Evolutionary conservation across 2,113 vertebrate genomes (phyloP).

Genomic region (Amphiprion percula): DNA sequence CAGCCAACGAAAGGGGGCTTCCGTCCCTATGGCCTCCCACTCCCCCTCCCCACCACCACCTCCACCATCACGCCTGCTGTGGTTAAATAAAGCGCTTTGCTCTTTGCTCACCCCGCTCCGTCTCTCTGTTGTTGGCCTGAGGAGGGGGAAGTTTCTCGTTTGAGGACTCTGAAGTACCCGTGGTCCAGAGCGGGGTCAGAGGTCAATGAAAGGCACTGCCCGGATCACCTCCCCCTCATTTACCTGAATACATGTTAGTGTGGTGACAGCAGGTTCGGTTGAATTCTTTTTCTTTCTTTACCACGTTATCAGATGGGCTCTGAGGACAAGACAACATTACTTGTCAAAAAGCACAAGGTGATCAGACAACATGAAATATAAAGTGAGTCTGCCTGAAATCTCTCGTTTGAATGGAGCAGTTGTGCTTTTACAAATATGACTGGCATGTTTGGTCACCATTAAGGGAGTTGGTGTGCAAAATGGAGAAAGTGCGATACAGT

Average conservation of each 20-base stretch:
- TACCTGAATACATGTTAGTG: slow-evolving; percentile 1
- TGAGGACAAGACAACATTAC: no score
- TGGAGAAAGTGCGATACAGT: no score
- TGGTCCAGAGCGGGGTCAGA: slow-evolving; percentile 51
- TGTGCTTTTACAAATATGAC: no score
- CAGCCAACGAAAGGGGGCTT: slow-evolving; percentile 35
- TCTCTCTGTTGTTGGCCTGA: slow-evolving; percentile 52
- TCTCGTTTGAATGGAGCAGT: no score
- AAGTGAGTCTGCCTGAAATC: no score
- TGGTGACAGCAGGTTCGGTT: neutral
- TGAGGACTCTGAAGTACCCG: slow-evolving; percentile 36
- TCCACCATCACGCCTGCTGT: slow-evolving; percentile 30
- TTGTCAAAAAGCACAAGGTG: no score
- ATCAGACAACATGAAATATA: no score
- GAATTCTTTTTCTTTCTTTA: no score
- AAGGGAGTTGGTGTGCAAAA: no score
- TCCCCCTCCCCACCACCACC: neutral
- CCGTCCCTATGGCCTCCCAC: neutral
- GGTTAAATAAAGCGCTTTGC: slow-evolving; percentile 77
- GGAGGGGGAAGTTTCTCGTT: slow-evolving; percentile 62
- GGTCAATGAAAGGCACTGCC: slow-evolving; percentile 47
- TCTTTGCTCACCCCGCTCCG: slow-evolving; percentile 69
- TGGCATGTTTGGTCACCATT: no score
- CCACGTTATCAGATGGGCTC: no score
- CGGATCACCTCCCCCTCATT: slow-evolving; percentile 29